phyloP scores from a whole-genome alignment of 2,113 vertebrate genomes.

The Opisthocomus hoazin region DNA sequence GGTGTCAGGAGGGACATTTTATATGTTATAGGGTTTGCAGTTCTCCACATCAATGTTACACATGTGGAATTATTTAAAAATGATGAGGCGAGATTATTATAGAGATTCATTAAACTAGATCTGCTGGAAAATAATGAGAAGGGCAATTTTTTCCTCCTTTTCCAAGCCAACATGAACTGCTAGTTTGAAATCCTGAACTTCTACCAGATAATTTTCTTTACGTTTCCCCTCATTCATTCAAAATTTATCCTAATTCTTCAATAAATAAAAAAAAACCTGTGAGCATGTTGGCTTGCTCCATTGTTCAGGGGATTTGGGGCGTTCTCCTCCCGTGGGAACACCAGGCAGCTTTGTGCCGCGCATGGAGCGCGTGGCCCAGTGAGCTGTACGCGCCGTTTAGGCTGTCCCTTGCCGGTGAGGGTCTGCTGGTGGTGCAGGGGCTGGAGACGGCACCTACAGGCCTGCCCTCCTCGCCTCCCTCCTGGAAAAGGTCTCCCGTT shows the following conservation, averaged over 20 bases:
- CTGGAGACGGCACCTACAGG: background rate
- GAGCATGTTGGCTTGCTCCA: background rate
- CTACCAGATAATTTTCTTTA: background rate
- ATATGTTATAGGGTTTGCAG: background rate
- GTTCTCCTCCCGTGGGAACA: background rate
- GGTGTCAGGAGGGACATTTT: background rate
- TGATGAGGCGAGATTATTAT: background rate
- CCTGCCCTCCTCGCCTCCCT: background rate
- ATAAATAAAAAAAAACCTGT: background rate
- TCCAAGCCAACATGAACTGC: background rate
- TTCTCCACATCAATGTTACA: background rate
- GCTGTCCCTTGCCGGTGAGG: background rate
- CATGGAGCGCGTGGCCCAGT: accelerated
- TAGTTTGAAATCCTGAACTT: background rate
- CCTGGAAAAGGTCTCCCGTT: background rate
- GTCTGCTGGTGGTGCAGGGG: background rate
- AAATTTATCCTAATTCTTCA: background rate
- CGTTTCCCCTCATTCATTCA: background rate
- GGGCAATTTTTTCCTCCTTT: background rate
- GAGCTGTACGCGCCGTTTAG: accelerated
- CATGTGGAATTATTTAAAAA: background rate
- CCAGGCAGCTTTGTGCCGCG: background rate
- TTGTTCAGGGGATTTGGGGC: background rate
- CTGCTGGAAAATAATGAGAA: background rate
- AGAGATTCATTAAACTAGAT: background rate